Percentiles rank a stretch among this genome's conserved stretches.
Conservation (phyloP, 2,888 invertebrate genomes). For the Pseudococcus longispinus region DNA sequence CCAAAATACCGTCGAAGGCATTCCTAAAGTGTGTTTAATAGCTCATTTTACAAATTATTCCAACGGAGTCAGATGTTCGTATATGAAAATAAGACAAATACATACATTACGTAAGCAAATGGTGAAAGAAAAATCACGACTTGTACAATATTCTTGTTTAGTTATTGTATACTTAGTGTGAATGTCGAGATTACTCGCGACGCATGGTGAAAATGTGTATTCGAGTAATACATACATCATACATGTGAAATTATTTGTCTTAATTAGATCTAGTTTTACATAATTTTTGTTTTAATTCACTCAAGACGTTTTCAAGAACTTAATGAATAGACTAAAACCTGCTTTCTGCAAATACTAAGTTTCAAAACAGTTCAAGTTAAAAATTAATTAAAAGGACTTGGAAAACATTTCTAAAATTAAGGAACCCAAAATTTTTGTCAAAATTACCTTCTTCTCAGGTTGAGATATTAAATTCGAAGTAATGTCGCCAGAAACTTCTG, state of each 20-base stretch:
- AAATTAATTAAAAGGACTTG: slow-evolving; percentile 39
- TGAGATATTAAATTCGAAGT: background rate
- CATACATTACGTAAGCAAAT: background rate
- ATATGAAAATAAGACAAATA: background rate
- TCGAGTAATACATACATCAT: background rate
- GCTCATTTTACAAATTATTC: background rate
- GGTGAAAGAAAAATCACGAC: background rate
- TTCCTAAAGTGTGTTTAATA: background rate
- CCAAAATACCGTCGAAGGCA: background rate
- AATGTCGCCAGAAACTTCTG: background rate
- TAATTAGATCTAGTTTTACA: slow-evolving; percentile 21
- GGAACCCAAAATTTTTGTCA: slow-evolving; percentile 33
- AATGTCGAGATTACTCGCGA: too few relatives aligned
- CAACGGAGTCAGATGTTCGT: background rate
- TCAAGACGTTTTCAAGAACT: slow-evolving; percentile 25
- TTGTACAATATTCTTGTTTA: background rate
- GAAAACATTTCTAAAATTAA: slow-evolving; percentile 36
- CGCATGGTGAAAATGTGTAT: background rate
- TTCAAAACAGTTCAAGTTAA: slow-evolving; percentile 19
- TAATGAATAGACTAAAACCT: slow-evolving; percentile 19
- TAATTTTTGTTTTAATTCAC: slow-evolving; percentile 43
- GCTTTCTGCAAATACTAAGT: slow-evolving; percentile 4
- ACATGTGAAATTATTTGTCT: slow-evolving; percentile 30
- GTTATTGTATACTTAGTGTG: too few relatives aligned
- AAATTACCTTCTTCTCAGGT: background rate